phyloP scores from a whole-genome alignment of 1,140 invertebrate genomes.

The Armadillidium nasatum region DNA sequence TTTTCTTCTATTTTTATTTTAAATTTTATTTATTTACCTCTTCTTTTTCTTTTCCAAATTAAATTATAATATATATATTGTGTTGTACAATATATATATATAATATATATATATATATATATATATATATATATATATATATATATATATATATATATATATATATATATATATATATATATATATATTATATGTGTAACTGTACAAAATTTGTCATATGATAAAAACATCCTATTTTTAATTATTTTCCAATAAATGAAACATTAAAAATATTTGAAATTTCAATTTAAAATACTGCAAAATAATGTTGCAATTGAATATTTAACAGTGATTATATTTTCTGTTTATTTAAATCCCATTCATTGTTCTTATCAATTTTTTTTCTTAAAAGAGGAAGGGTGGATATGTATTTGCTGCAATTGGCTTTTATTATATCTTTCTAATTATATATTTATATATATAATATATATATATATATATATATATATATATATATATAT shows the following conservation, averaged over 20 bases:
- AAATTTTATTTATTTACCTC: not conserved
- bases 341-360: too few species aligned
- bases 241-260: too few species aligned
- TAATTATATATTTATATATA: not conserved
- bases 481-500: too few species aligned
- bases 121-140: slow-evolving; percentile 6
- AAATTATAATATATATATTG: too few species aligned
- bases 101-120: slow-evolving; percentile 6
- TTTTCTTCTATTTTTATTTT: too few species aligned
- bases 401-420: not conserved
- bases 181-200: not conserved
- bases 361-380: not conserved
- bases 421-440: not conserved
- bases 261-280: too few species aligned
- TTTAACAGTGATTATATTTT: too few species aligned
- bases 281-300: too few species aligned
- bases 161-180: slow-evolving; percentile 20
- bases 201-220: too few species aligned
- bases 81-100: too few species aligned
- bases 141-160: not conserved
- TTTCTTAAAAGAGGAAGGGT: not conserved
- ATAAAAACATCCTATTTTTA: too few species aligned
- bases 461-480: not conserved
- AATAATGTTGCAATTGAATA: too few species aligned
- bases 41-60: not conserved